Base-by-base conservation (phyloP, 30 jellyfish, hydroid and myxozoan genomes). In the Clytia hemisphaerica region DNA sequence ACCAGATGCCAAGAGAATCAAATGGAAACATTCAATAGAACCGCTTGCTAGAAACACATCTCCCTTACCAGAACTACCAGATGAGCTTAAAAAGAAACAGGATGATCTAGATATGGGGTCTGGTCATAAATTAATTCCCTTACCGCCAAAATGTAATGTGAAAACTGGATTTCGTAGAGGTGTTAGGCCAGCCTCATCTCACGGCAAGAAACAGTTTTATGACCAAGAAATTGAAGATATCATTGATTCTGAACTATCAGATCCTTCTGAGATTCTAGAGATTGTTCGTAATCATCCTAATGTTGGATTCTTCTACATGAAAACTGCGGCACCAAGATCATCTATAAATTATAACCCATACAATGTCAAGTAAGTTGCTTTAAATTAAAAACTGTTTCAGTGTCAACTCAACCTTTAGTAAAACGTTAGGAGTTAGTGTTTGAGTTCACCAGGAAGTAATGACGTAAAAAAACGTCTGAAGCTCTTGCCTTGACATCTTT, bases 31-130 rank as follows among this genome's bases (percentile, higher is more conserved):
- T n/a, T 78, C 96, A 12, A 78, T 86, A 2, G 93, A 86, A 31
- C 93, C 96, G 9, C 65, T 86, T 19, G 84, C 72, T 22, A 82
- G 73, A 21, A 65, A 83, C 26, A 80, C 84, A 15, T 71, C 96
- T n/a, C 93, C 96, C n/a, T 45, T 86, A 34, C 96, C 96, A 14
- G 86, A 78, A 27, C 92, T 86, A n/a, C 96, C 96, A 29, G 82
- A 69, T 40, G 96, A 86, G 4, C 59, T 86, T 61, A 72, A 46
- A 67, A 84, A 73, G 65, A 73, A 70, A 30, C 96, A 85, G 58
- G 86, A 55, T 3, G 40, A 70, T 24, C 71, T 86, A 28, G 94
- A 86, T 24, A 29, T 48, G 4, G 83, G 83, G 2, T 82, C 92
- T 58, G 92, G 87, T 35, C 45, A 45, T 55, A 44, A 22, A n/a